phyloP scores from a whole-genome alignment of 2,113 vertebrate species.

The Ptilorrhoa leucosticta region DNA sequence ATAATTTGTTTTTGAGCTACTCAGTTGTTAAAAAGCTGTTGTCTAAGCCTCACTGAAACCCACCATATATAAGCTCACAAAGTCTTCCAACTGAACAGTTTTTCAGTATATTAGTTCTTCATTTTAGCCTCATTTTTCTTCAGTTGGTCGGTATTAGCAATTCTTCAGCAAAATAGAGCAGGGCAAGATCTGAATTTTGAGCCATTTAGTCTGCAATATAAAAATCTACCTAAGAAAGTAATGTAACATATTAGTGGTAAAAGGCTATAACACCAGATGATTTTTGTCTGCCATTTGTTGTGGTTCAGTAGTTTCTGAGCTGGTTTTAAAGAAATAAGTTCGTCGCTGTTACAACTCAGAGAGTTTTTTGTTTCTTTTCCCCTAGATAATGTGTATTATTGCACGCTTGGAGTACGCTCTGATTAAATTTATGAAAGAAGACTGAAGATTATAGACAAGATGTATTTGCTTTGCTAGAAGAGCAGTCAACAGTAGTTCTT shows the following conservation, averaged over 20 bases:
- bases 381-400: rapidly evolving
- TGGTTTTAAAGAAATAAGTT: not conserved
- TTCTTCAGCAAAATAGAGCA: not conserved
- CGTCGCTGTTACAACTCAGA: rapidly evolving
- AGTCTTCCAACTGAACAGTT: not conserved
- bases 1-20: not conserved
- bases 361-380: not conserved
- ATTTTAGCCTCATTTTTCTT: not conserved
- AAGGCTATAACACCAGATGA: not conserved
- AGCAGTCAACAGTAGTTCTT: rapidly evolving
- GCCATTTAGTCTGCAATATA: not conserved
- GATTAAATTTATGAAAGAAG: not conserved
- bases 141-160: not conserved
- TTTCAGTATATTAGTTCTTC: not conserved
- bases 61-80: not conserved
- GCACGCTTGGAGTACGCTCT: not conserved
- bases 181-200: not conserved
- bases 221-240: not conserved
- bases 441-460: too few species aligned
- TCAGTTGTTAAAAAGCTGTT: not conserved
- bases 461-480: not conserved
- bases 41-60: not conserved
- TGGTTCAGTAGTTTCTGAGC: not conserved
- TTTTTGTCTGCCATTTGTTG: not conserved
- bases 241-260: not conserved